Base-by-base conservation (phyloP, 2,113 vertebrate species). In the Plestiodon gilberti region DNA sequence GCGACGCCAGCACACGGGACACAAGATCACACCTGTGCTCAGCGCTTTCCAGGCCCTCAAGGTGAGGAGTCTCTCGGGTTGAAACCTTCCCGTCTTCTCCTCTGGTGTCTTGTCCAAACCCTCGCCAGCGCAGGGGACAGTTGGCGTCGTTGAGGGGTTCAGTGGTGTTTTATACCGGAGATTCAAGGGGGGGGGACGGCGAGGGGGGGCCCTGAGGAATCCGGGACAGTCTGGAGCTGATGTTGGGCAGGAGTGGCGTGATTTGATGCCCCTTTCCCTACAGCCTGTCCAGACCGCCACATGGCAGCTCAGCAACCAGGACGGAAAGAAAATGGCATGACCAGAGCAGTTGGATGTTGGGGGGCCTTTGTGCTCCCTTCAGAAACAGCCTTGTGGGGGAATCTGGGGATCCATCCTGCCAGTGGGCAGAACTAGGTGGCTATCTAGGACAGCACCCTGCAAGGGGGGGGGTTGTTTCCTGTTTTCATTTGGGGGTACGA, bases 11-110 rank as follows among this genome's bases (percentile, higher is more conserved):
- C 99, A 99, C 95, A 97, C 97, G 0, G 97, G 98, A 35, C 99
- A 99, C 95, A 99, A 99, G 94, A 97, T 99, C 93, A 96, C 98
- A 2, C 98, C 98, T 0, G 97, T 99, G 82, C 97, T 98, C 92
- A 97, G 97, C 57, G 98, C 98, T 89, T 99, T 98, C 96, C 98
- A 99, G 94, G 97, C 98, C 71, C 97, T 99, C 59, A 98, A 98
- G 97, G 99, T 99, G 89, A 84, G 92, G 18, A 22, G 2, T 64
- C 10, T 14, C 8, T 2, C 28, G 40, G 20, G n/a, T 14, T 0
- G 11, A 0, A n/a, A 67, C 6, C 55, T 40, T 30, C 40, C 13
- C 35, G 0, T 1, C 1, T 0, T 30, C 38, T 5, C 6, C 30
- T 6, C 10, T 2, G 25, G 11, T 14, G 43, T 13, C 1, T 65